Evolutionary conservation across 2,888 invertebrate species (phyloP).

Genomic region (Smittia aterrima): DNA sequence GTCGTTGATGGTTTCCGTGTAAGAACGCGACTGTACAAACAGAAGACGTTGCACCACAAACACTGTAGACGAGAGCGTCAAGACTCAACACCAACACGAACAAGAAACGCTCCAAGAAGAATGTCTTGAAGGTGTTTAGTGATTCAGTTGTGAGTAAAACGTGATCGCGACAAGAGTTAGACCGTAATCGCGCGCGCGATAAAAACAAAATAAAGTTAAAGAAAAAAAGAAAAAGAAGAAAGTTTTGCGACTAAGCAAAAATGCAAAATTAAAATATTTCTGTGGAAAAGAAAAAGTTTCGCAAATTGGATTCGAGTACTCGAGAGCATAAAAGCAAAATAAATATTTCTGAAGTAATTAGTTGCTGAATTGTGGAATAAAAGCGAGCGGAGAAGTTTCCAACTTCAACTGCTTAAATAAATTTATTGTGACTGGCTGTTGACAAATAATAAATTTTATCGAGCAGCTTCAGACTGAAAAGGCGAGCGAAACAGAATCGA

Average conservation of each 20-base stretch:
- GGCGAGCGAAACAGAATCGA: not conserved
- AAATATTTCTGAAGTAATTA: not conserved
- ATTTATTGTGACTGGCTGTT: constrained; percentile 27
- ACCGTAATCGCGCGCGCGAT: not conserved
- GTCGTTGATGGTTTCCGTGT: constrained; percentile 12
- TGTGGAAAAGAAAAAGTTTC: not conserved
- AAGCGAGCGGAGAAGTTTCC: not conserved
- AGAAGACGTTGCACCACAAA: not conserved
- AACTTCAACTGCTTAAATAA: not conserved
- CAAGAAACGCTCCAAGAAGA: constrained; percentile 12
- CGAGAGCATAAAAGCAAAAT: not conserved
- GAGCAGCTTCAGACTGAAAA: constrained; percentile 12
- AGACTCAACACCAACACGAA: constrained; percentile 24
- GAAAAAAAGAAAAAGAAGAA: not conserved
- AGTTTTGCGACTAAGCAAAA: not conserved
- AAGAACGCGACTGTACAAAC: constrained; percentile 18
- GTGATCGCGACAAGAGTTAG: constrained; percentile 39
- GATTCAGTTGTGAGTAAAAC: constrained; percentile 38
- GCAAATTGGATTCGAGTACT: not conserved
- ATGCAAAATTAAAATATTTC: not conserved
- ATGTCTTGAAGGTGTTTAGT: constrained; percentile 38
- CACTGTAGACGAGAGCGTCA: not conserved
- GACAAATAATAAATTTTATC: constrained; percentile 40
- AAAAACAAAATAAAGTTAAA: constrained; percentile 6
- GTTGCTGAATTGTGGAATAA: constrained; percentile 5